Percentiles rank a stretch among this genome's conserved stretches.
These are phyloP conservation scores for Drosophila sp. DNA, from an alignment of 1,140 invertebrate genomes.

Conservation along the genomic window DNA sequence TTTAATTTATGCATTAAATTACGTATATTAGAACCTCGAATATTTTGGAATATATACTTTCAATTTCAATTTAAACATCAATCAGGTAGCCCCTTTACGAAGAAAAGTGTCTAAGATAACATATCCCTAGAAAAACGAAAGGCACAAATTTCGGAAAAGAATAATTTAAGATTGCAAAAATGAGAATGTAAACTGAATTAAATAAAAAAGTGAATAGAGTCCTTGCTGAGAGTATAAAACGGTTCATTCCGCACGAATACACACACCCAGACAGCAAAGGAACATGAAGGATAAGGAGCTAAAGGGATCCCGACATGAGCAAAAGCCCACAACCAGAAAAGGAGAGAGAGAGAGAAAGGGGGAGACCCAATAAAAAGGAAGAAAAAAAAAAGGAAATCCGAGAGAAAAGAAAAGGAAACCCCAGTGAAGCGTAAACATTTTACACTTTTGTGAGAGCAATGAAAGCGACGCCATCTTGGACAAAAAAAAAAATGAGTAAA, in stretches of 20 bases:
- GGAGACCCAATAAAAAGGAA: constrained; percentile 1
- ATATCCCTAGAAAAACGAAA: background rate
- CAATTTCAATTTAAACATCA: too few relatives aligned
- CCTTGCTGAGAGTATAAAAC: constrained; percentile 57
- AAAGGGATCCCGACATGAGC: constrained; percentile 12
- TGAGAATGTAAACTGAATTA: background rate
- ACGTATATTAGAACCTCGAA: too few relatives aligned
- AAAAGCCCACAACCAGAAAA: constrained; percentile 17
- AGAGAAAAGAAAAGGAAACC: constrained; percentile 51
- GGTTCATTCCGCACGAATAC: constrained; percentile 72
- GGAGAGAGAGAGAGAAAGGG: background rate
- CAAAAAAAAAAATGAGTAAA: constrained; percentile 9
- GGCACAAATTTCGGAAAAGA: background rate
- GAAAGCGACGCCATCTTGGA: constrained; percentile 71
- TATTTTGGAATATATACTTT: too few relatives aligned
- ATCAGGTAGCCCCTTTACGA: too few relatives aligned
- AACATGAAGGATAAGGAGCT: background rate
- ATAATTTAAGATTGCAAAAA: background rate
- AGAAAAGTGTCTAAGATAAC: too few relatives aligned
- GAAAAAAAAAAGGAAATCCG: constrained; percentile 15
- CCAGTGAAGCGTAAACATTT: constrained; percentile 77
- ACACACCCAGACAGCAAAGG: constrained; percentile 11
- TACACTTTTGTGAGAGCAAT: constrained; percentile 77
- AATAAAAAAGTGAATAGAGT: constrained; percentile 4
- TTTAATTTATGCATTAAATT: too few relatives aligned